phyloP scores from a whole-genome alignment of 2,797 vertebrate species.

The Neopelma chrysocephalum region DNA sequence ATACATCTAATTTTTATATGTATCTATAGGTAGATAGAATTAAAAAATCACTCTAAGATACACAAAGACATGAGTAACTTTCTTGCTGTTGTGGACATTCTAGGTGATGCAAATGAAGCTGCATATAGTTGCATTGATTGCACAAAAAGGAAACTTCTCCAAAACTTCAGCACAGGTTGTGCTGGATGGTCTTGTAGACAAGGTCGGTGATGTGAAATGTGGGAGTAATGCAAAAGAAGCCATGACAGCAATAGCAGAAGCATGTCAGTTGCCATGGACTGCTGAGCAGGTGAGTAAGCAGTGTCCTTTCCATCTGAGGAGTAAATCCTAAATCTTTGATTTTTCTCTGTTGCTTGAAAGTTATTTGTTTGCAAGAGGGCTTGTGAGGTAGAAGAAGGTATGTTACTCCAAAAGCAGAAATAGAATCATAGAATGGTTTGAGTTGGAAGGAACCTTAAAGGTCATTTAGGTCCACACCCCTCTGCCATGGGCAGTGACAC shows the following conservation, averaged over 20 bases:
- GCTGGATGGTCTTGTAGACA: constrained; percentile 94
- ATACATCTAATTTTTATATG: neutral
- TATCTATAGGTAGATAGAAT: neutral
- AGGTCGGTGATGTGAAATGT: constrained; percentile 95
- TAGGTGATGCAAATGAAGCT: constrained; percentile 99
- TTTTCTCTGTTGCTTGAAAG: neutral
- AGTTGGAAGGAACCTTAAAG: neutral
- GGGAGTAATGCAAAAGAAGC: constrained; percentile 93
- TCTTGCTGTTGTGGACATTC: neutral
- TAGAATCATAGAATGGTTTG: neutral
- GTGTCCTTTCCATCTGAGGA: neutral
- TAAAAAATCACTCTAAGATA: neutral
- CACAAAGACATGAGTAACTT: neutral
- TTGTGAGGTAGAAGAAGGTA: neutral
- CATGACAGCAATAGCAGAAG: constrained; percentile 90
- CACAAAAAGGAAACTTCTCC: constrained; percentile 92
- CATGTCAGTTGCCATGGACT: constrained; percentile 91
- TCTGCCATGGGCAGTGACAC: neutral
- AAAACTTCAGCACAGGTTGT: constrained; percentile 92
- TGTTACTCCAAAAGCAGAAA: neutral
- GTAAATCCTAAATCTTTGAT: neutral
- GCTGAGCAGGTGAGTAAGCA: constrained; percentile 88
- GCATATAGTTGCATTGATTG: constrained; percentile 88
- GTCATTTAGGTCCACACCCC: neutral
- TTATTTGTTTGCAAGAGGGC: neutral